Conservation (phyloP, 2,797 vertebrate species). For the Cichlasoma orientale region DNA sequence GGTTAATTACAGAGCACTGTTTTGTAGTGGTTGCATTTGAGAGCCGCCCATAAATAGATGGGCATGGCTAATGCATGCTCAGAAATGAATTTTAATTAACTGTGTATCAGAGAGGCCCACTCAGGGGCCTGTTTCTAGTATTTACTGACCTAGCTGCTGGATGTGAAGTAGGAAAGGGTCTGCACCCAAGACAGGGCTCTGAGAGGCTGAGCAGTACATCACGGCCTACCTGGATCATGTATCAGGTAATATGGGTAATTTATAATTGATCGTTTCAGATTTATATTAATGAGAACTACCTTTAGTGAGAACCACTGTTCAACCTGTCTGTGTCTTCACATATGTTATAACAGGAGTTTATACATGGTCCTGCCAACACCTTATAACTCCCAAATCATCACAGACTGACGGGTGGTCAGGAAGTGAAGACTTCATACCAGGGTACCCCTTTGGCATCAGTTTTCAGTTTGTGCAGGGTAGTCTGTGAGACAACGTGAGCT, state of each 20-base stretch:
- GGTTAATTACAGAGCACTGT: constrained; percentile 87
- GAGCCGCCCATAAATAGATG: constrained; percentile 84
- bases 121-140: constrained; percentile 74
- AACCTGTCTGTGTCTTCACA: constrained; percentile 29
- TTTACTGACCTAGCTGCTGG: constrained; percentile 69
- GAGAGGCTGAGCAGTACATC: constrained; percentile 39
- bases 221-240: constrained; percentile 23
- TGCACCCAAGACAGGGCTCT: constrained; percentile 55
- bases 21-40: constrained; percentile 85
- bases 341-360: constrained; percentile 6
- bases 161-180: constrained; percentile 61
- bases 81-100: constrained; percentile 87
- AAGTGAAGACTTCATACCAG: neutral
- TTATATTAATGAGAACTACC: constrained; percentile 45
- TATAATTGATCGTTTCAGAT: constrained; percentile 7
- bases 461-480: neutral
- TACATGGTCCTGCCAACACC: neutral
- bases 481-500: neutral
- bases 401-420: neutral
- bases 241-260: constrained; percentile 54
- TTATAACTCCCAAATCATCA: neutral
- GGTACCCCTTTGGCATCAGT: neutral
- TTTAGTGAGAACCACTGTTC: constrained; percentile 45
- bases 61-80: constrained; percentile 82
- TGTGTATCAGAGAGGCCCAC: constrained; percentile 73